Evolutionary conservation across 64 coral and sea anemone genomes (phyloP), one percentile per base, ranked within the genome.

Genomic region (Montipora foliosa): DNA sequence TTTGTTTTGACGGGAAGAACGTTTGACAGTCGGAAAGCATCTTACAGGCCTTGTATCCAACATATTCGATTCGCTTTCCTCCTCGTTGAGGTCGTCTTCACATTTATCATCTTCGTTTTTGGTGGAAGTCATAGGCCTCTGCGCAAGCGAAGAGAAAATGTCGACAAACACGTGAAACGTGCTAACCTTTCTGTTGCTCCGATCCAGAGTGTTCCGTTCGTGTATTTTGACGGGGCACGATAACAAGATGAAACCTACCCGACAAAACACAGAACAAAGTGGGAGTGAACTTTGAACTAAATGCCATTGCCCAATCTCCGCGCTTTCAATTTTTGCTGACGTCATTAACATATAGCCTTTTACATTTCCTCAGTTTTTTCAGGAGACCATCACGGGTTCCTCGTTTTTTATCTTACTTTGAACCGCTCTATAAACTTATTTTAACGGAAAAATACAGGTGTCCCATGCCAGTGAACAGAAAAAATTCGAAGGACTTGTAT

Each of bases 11-110:
- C 82, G 82, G 50, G 71, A 86, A 6, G 62, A 71, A 3, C 82
- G 82, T 72, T 86, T 86, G 82, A 86, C 82, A 86, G 82, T 68
- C 46, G 82, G 82, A 50, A 86, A 86, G 20, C 82, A 86, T 6
- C 67, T 70, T 3, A 86, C 82, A 19, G 62, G 68, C 5, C 82
- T 71, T 11, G 44, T 45, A 21, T 72, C 82, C 46, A 86, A 44
- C 44, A 72, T 48, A 15, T 86, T 86, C 82, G 82, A 22, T 86
- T 86, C 82, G 67, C 5, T 67, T 72, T 86, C 82, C n/a, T 9
- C 45, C 66, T 62, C 8, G 4, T 13, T 49, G n/a, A 17, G 6
- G 17, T 86, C 66, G n/a, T 45, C 82, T 21, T 71, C 46, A n/a
- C 7, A 44, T 67, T 86, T 72, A 67, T n/a, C 17, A 86, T 84